Percentiles rank a stretch among this genome's conserved stretches.
phyloP scores from a whole-genome alignment of 2,797 vertebrate genomes.

The Tamandua tetradactyla region DNA sequence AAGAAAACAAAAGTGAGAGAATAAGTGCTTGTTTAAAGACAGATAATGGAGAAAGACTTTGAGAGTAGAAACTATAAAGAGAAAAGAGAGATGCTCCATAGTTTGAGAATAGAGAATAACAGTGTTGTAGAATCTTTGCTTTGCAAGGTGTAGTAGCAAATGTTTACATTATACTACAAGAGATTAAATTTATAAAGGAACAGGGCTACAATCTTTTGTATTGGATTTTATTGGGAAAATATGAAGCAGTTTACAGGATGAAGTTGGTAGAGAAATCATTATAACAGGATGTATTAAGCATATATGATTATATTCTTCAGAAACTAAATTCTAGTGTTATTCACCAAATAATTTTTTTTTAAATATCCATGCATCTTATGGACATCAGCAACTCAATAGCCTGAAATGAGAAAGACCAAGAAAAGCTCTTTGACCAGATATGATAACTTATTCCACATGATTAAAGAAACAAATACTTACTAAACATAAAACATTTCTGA shows the following conservation, averaged over 20 bases:
- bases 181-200: neutral
- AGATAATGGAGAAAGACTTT: neutral
- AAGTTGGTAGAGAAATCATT: conserved; percentile 12
- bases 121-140: neutral
- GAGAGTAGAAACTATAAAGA: neutral
- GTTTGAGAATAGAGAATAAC: neutral
- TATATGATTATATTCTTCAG: conserved; percentile 10
- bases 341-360: conserved; percentile 50
- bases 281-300: neutral
- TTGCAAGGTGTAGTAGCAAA: neutral
- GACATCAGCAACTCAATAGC: neutral
- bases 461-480: conserved; percentile 50
- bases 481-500: conserved; percentile 49
- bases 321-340: neutral
- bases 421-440: neutral
- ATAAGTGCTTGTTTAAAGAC: neutral
- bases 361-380: neutral
- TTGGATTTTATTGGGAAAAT: neutral
- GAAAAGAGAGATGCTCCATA: neutral
- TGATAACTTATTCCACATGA: conserved; percentile 33
- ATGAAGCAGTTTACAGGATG: neutral
- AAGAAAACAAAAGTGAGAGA: conserved; percentile 23
- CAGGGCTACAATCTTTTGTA: neutral
- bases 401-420: conserved; percentile 20
- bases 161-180: neutral